A percentile compares a stretch with the other conserved stretches of the same genome.
phyloP scores from a whole-genome alignment of 2,113 vertebrate genomes.

The Nymphicus hollandicus region DNA sequence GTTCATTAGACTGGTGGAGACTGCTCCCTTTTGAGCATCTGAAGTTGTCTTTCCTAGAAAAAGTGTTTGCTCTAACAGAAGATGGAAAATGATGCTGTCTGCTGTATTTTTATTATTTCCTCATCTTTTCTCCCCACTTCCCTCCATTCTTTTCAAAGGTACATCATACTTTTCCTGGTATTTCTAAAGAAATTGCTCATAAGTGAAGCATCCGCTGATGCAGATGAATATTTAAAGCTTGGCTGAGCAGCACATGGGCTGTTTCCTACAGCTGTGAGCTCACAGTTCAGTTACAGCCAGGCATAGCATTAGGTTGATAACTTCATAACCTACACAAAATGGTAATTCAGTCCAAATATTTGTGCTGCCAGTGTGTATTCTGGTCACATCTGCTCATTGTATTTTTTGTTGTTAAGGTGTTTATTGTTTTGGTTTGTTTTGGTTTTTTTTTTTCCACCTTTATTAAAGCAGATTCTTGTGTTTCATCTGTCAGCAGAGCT shows the following conservation, averaged over 20 bases:
- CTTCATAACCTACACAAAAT: background rate
- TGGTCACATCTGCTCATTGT: background rate
- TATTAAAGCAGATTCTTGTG: background rate
- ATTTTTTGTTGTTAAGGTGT: background rate
- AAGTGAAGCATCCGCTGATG: background rate
- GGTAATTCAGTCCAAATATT: background rate
- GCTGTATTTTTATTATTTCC: background rate
- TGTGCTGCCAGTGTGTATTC: background rate
- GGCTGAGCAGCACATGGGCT: too few relatives aligned
- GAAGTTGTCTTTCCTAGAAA: background rate
- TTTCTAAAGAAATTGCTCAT: background rate
- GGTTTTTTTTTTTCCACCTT: background rate
- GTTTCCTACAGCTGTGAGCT: background rate
- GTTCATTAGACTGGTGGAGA: background rate
- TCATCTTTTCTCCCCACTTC: background rate
- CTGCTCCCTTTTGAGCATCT: background rate
- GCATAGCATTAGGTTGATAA: background rate
- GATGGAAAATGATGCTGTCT: background rate
- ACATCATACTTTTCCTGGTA: background rate
- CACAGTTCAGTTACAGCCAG: background rate
- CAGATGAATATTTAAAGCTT: constrained; percentile 17
- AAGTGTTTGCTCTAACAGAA: background rate
- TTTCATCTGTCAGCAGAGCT: background rate
- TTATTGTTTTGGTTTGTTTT: background rate
- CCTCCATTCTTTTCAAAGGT: background rate